phyloP scores from a whole-genome alignment of 2,113 vertebrate species.

The Myxocyprinus asiaticus region DNA sequence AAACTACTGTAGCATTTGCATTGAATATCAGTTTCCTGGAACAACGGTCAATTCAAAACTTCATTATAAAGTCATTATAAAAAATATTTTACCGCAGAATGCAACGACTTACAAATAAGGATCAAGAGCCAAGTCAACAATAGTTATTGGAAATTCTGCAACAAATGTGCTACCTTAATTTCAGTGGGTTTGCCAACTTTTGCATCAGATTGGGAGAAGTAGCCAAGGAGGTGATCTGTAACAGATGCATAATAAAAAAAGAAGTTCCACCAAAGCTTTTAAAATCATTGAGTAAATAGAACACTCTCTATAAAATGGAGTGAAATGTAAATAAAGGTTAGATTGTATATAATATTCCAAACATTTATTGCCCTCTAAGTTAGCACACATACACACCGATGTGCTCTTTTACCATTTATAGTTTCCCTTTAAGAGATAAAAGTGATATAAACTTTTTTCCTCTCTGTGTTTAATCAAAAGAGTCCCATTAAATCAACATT shows the following conservation, averaged over 20 bases:
- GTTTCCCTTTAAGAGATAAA: conserved; percentile 3
- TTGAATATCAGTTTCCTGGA: too few relatives aligned
- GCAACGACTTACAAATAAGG: too few relatives aligned
- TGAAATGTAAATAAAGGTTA: conserved; percentile 13
- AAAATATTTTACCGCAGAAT: too few relatives aligned
- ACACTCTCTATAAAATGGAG: not conserved
- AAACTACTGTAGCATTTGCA: too few relatives aligned
- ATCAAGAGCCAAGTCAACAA: too few relatives aligned
- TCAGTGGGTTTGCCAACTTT: too few relatives aligned
- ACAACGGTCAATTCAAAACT: too few relatives aligned
- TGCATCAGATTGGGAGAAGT: not conserved
- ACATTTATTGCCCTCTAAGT: not conserved
- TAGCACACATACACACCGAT: conserved; percentile 1
- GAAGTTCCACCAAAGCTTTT: not conserved
- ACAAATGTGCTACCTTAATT: too few relatives aligned
- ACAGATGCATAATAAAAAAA: not conserved
- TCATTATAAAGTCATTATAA: too few relatives aligned
- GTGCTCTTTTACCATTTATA: conserved; percentile 42
- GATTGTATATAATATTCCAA: conserved; percentile 6
- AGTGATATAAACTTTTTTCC: conserved; percentile 22
- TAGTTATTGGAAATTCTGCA: too few relatives aligned
- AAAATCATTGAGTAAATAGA: not conserved
- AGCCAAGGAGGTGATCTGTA: not conserved
- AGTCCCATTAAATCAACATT: conserved; percentile 35
- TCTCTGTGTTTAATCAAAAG: conserved; percentile 27